These are phyloP conservation scores for Drosophila antonietae DNA, from an alignment of 2,888 invertebrate species.

Conservation along the genomic window DNA sequence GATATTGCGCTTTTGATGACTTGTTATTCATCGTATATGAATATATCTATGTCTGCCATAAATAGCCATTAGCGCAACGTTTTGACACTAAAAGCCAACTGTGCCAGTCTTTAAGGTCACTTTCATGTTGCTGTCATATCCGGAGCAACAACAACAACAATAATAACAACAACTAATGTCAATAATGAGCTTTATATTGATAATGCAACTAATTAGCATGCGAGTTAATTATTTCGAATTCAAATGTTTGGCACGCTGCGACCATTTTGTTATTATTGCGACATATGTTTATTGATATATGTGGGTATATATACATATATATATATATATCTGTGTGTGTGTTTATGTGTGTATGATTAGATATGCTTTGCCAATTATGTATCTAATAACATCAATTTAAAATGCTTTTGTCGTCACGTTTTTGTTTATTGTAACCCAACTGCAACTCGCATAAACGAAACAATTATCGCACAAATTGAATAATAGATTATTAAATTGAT, in stretches of 20 bases:
- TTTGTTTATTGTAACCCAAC: neutral
- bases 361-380: conserved; percentile 35
- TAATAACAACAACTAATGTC: conserved; percentile 41
- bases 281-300: conserved; percentile 19
- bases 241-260: conserved; percentile 45
- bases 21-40: conserved; percentile 10
- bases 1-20: conserved; percentile 67
- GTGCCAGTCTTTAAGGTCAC: conserved; percentile 7
- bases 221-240: conserved; percentile 75
- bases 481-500: neutral
- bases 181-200: conserved; percentile 62
- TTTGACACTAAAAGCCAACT: conserved; percentile 30
- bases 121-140: conserved; percentile 27
- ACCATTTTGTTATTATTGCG: conserved; percentile 52
- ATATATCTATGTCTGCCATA: conserved; percentile 30
- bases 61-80: conserved; percentile 42
- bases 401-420: conserved; percentile 37
- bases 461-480: neutral
- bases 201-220: conserved; percentile 75
- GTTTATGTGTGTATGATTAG: conserved; percentile 29
- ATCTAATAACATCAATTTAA: conserved; percentile 48
- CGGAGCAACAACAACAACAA: neutral
- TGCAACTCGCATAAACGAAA: conserved; percentile 1
- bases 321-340: too few relatives aligned
- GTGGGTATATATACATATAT: neutral